These are phyloP conservation scores for Willowsia nigromaculata DNA, from an alignment of 2,888 invertebrate genomes.

Conservation along the genomic window DNA sequence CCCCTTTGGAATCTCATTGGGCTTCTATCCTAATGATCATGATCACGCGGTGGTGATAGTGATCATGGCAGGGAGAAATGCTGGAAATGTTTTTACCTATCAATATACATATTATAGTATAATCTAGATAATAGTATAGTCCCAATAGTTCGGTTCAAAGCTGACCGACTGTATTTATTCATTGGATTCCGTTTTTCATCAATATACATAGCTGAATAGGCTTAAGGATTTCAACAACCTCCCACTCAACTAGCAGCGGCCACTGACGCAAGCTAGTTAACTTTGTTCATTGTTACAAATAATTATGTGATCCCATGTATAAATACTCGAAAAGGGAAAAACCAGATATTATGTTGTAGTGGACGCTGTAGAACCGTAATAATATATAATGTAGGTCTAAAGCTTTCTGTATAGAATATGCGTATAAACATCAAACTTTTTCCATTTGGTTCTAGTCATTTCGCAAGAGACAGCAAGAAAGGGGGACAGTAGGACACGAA, in stretches of 20 bases:
- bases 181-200: background rate
- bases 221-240: background rate
- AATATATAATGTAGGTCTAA: background rate
- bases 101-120: too few species aligned
- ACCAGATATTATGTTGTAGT: too few species aligned
- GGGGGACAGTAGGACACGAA: constrained; percentile 12
- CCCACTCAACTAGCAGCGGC: background rate
- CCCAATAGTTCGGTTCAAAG: too few species aligned
- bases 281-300: constrained; percentile 28
- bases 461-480: background rate
- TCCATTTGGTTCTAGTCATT: background rate
- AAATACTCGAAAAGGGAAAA: too few species aligned
- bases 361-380: background rate
- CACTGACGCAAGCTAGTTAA: constrained; percentile 11
- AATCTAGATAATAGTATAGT: too few species aligned
- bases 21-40: constrained; percentile 9
- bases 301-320: too few species aligned
- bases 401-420: background rate
- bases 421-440: background rate
- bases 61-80: background rate
- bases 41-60: background rate
- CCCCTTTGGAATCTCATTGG: constrained; percentile 21
- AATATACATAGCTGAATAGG: background rate
- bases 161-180: too few species aligned
- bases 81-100: too few species aligned